Conservation (phyloP, 2,888 invertebrate species). For the Xanthorhoe spadicearia region DNA sequence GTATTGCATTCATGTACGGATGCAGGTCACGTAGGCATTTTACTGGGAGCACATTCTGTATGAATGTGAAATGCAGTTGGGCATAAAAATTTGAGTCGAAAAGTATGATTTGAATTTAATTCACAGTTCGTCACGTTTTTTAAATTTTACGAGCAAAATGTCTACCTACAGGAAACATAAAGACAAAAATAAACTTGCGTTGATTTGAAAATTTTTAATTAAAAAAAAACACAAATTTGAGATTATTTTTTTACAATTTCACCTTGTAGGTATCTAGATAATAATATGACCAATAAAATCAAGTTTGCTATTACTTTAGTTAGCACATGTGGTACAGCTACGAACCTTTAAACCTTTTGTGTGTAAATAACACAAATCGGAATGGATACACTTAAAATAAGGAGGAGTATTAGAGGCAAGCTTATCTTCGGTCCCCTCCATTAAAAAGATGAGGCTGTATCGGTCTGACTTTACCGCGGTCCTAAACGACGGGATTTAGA, state of each 20-base stretch:
- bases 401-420: slow-evolving; percentile 41
- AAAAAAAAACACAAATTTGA: too few relatives aligned
- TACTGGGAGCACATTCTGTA: slow-evolving; percentile 52
- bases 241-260: too few relatives aligned
- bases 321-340: too few relatives aligned
- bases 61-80: slow-evolving; percentile 50
- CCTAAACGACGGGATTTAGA: slow-evolving; percentile 19
- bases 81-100: slow-evolving; percentile 51
- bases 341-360: too few relatives aligned
- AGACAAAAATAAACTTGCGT: too few relatives aligned
- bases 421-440: slow-evolving; percentile 52
- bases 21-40: slow-evolving; percentile 61
- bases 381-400: slow-evolving; percentile 37
- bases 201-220: too few relatives aligned
- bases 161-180: background rate
- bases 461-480: slow-evolving; percentile 41
- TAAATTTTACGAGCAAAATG: background rate
- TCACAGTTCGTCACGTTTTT: slow-evolving; percentile 3
- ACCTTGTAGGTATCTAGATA: too few relatives aligned
- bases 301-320: too few relatives aligned
- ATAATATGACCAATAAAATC: too few relatives aligned
- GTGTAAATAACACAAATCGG: slow-evolving; percentile 23
- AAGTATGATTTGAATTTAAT: slow-evolving; percentile 49
- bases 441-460: slow-evolving; percentile 57
- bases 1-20: slow-evolving; percentile 47